Conservation (phyloP, 2,113 vertebrate genomes). For the Acrocephalus arundinaceus region DNA sequence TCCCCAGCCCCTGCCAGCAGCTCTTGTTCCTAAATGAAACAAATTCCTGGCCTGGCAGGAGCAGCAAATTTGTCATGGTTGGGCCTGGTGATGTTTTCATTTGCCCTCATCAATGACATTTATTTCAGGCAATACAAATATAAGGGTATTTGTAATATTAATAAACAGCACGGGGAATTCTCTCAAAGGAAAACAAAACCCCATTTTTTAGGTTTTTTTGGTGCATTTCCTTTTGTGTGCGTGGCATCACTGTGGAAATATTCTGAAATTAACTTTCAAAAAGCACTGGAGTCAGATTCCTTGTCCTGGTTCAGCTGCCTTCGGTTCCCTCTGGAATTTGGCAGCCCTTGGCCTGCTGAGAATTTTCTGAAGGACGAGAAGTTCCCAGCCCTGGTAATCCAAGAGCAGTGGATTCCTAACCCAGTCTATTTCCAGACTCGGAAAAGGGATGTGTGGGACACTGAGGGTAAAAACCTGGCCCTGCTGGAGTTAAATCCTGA, state of each 20-base stretch:
- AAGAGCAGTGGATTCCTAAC: not conserved
- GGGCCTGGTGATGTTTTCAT: constrained; percentile 8
- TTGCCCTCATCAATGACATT: constrained; percentile 14
- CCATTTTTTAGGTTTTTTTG: not conserved
- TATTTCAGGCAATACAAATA: not conserved
- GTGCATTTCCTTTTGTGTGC: not conserved
- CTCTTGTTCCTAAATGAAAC: constrained; percentile 34
- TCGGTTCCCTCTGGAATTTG: not conserved
- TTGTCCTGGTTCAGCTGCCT: not conserved
- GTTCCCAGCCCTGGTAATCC: not conserved
- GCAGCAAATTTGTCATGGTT: not conserved
- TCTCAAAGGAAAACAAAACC: not conserved
- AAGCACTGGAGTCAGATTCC: not conserved
- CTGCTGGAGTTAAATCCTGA: not conserved
- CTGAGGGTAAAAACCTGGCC: not conserved
- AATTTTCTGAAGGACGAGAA: not conserved
- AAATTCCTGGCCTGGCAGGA: not conserved
- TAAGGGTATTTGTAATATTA: not conserved
- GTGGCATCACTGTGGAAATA: not conserved
- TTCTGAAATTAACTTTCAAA: not conserved
- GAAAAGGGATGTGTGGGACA: not conserved
- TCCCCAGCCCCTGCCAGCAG: constrained; percentile 34
- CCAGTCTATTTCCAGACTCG: not conserved
- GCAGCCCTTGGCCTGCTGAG: not conserved
- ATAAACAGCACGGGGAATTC: not conserved